These are phyloP conservation scores for Odontesthes bonariensis DNA, from an alignment of 2,113 vertebrate genomes.

Conservation along the genomic window DNA sequence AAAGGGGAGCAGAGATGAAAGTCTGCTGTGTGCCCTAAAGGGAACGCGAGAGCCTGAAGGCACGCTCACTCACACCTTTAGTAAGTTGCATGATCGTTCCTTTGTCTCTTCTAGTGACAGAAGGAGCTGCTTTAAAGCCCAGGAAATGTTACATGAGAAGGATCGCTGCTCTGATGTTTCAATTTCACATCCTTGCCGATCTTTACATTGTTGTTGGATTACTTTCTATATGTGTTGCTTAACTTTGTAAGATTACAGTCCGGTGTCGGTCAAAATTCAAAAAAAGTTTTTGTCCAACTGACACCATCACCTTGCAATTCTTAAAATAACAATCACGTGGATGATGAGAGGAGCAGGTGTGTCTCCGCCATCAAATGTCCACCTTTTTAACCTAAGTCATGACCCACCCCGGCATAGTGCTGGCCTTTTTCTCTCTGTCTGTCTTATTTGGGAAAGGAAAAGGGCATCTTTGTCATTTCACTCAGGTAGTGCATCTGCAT, in stretches of 20 bases:
- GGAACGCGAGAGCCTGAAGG: constrained; percentile 67
- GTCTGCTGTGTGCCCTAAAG: constrained; percentile 70
- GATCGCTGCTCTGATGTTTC: constrained; percentile 40
- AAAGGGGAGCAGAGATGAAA: constrained; percentile 72
- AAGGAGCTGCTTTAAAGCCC: constrained; percentile 61
- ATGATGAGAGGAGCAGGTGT: constrained; percentile 62
- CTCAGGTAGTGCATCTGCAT: neutral
- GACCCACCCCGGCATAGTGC: constrained; percentile 16
- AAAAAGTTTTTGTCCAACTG: constrained; percentile 4
- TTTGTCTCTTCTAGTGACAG: constrained; percentile 73
- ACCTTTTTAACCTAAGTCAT: constrained; percentile 56
- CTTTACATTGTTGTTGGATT: constrained; percentile 25
- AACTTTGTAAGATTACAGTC: constrained; percentile 36
- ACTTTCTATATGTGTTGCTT: constrained; percentile 27
- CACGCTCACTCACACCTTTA: constrained; percentile 66
- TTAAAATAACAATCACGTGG: constrained; percentile 39
- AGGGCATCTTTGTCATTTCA: constrained; percentile 17
- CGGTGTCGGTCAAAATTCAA: constrained; percentile 36
- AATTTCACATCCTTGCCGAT: constrained; percentile 43
- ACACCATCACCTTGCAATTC: constrained; percentile 11
- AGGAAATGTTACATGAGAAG: constrained; percentile 44
- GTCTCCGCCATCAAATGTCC: constrained; percentile 38
- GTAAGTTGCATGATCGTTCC: constrained; percentile 72
- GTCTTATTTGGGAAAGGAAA: constrained; percentile 7
- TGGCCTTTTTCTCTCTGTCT: constrained; percentile 25